phyloP scores from a whole-genome alignment of 2,113 vertebrate species.

The Myanophis thanlyinensis region DNA sequence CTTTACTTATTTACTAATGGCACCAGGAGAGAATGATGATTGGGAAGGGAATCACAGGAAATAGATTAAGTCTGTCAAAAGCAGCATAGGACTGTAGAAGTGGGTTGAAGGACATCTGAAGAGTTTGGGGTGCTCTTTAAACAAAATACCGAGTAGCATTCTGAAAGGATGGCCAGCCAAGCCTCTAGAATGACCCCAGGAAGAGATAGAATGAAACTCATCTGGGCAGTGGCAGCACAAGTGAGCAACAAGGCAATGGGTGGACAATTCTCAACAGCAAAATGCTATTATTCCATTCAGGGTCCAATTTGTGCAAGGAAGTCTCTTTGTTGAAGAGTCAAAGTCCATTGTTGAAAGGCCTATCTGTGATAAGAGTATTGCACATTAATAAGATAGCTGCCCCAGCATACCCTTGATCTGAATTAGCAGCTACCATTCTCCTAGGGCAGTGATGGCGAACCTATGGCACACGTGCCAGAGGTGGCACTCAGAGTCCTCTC shows the following conservation, averaged over 20 bases:
- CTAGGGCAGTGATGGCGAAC: no score
- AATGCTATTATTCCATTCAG: background rate
- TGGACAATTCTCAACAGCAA: background rate
- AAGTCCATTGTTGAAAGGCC: background rate
- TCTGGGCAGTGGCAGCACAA: background rate
- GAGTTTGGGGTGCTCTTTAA: background rate
- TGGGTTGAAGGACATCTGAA: background rate
- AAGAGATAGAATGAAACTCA: background rate
- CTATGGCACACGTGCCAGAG: no score
- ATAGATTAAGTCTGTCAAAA: background rate
- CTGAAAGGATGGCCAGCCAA: background rate
- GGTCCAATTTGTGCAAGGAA: background rate
- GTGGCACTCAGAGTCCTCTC: no score
- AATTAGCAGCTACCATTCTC: background rate
- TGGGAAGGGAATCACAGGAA: background rate
- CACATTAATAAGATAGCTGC: background rate
- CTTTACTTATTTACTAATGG: background rate
- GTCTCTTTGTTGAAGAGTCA: background rate
- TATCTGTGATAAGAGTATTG: background rate
- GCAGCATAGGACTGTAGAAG: background rate
- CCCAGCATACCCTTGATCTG: background rate
- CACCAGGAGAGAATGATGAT: background rate
- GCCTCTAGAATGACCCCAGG: background rate
- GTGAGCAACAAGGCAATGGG: background rate
- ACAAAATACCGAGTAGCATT: background rate